Percentiles rank a stretch among this genome's conserved stretches.
Evolutionary conservation across 2,888 invertebrate genomes (phyloP).

Genomic region (Andrena minutula): DNA sequence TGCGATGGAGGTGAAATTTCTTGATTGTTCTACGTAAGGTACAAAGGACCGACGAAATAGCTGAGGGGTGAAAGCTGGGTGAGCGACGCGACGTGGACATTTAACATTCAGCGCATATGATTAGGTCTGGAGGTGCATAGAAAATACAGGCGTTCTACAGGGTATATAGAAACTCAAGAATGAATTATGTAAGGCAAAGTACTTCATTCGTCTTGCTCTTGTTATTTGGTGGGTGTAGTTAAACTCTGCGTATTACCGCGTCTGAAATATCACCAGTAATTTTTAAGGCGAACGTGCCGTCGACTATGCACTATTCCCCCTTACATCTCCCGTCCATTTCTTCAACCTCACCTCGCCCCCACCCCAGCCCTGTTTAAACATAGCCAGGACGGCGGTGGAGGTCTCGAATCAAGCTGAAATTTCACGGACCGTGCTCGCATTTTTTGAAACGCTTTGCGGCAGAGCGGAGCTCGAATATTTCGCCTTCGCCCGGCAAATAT

Average conservation of each 20-base stretch:
- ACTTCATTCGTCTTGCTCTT: slow-evolving; percentile 83
- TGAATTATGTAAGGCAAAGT: slow-evolving; percentile 82
- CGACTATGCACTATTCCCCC: slow-evolving; percentile 34
- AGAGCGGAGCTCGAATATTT: slow-evolving; percentile 33
- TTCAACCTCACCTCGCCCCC: slow-evolving; percentile 24
- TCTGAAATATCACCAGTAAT: slow-evolving; percentile 80
- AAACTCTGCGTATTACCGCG: slow-evolving; percentile 79
- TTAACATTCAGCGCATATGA: slow-evolving; percentile 79
- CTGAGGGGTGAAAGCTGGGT: slow-evolving; percentile 26
- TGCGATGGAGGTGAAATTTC: slow-evolving; percentile 46
- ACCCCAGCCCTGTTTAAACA: slow-evolving; percentile 43
- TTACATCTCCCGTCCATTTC: slow-evolving; percentile 37
- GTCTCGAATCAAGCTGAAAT: slow-evolving; percentile 55
- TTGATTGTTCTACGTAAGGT: slow-evolving; percentile 18
- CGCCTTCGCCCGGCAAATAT: slow-evolving; percentile 20
- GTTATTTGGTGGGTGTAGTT: slow-evolving; percentile 82
- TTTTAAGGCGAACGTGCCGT: slow-evolving; percentile 79
- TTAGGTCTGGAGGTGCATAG: slow-evolving; percentile 75
- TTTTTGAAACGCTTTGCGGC: slow-evolving; percentile 43
- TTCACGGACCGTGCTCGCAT: slow-evolving; percentile 45
- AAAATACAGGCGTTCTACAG: slow-evolving; percentile 66
- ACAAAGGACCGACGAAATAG: slow-evolving; percentile 48
- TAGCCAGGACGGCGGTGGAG: slow-evolving; percentile 11
- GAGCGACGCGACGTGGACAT: slow-evolving; percentile 70
- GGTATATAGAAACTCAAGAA: slow-evolving; percentile 74